Evolutionary conservation across 1,140 invertebrate genomes (phyloP), one percentile per base, ranked within the genome.

Genomic region (Solen grandis): DNA sequence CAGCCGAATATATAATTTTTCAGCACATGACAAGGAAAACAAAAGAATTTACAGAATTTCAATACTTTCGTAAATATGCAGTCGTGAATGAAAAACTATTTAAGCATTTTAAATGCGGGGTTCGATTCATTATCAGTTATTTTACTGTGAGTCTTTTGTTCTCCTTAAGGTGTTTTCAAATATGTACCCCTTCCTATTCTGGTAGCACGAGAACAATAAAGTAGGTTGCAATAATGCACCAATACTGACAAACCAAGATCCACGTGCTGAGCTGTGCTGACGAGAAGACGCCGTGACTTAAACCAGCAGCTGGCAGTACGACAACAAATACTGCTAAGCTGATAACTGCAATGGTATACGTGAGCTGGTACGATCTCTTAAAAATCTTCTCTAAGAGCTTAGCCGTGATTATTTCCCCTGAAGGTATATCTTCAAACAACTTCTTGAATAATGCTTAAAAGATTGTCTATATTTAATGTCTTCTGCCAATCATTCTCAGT

Each of bases 401-500:
- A 4, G 55, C 60, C 1, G 73, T 85, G 22, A 80, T 77, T 22
- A 74, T 59, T 1, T 66, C 69, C 27, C 81, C 83, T 14, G 76
- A 46, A 35, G 82, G 73, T 57, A 85, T 68, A 5, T 75, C 8
- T 10, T 80, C 62, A 0, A 88, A 68, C 55, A 90, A 85, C 62
- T 90, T 81, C 35, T 85, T 69, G 78, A 90, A 92, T n/a, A 86
- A 57, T 33, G 90, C 80, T 85, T 22, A 92, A 83, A 0, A 92
- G 92, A 63, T 92, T 92, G 66, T 92, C 90, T 52, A 92, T 92
- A 46, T 91, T 85, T 19, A 91, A 80, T 0, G 90, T 90, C 57
- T 87, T 88, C 35, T 89, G 84, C 89, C 89, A 90, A 54, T 87
- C 85, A 22, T 41, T 83, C 19, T 57, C 35, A 19, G 33, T n/a